phyloP scores from a whole-genome alignment of 2,113 vertebrate genomes.

The Marcusenius ussheri region DNA sequence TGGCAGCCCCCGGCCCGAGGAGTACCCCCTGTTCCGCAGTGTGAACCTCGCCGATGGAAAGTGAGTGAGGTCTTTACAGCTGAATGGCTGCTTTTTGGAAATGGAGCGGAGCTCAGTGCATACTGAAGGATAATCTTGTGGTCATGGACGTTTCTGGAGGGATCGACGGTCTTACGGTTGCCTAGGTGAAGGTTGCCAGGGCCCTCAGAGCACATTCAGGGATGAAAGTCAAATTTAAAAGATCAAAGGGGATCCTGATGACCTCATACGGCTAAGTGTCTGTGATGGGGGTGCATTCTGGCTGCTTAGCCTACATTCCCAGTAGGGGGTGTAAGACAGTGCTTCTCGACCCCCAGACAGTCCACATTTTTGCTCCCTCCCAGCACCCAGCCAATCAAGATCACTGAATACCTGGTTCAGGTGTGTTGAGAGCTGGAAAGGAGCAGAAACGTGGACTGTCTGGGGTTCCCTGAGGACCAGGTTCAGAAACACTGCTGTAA shows the following conservation, averaged over 20 bases:
- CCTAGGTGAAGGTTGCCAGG: neutral
- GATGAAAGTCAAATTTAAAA: neutral
- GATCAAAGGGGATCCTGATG: neutral
- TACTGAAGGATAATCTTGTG: neutral
- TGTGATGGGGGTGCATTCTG: neutral
- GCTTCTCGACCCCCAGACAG: neutral
- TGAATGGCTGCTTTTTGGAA: neutral
- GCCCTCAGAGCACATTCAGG: neutral
- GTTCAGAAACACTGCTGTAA: neutral
- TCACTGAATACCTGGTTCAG: neutral
- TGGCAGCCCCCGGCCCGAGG: slow-evolving; percentile 83
- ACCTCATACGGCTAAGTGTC: neutral
- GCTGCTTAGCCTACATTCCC: neutral
- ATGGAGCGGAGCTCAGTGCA: neutral
- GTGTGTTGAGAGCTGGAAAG: neutral
- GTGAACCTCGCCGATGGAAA: slow-evolving; percentile 91
- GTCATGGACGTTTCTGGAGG: neutral
- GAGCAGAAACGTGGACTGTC: neutral
- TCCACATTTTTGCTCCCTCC: neutral
- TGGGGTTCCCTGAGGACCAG: neutral
- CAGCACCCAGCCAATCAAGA: neutral
- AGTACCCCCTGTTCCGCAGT: slow-evolving; percentile 84
- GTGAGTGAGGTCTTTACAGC: slow-evolving; percentile 60
- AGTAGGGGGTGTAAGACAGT: neutral
- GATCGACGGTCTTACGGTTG: neutral